Base-by-base conservation (phyloP, 2,113 vertebrate species). In the Egretta garzetta region DNA sequence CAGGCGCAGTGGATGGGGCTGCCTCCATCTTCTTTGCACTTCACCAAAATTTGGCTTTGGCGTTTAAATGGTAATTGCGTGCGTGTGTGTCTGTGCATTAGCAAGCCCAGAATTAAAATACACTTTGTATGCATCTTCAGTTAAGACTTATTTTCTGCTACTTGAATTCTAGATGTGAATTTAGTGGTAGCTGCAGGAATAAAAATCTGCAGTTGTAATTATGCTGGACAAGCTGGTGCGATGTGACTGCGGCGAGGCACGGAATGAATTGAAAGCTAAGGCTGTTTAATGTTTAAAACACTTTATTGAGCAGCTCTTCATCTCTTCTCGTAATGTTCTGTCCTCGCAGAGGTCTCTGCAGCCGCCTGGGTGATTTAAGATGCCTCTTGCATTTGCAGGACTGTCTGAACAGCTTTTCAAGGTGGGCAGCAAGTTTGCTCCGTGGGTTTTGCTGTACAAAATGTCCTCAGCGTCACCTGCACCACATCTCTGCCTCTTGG, bases 41-140 rank as follows among this genome's bases (percentile, higher is more conserved):
- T 72, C 32, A 7, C 64, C 68, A 45, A 33, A 68, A 50, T 41
- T 41, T 3, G 0, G 59, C 67, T 43, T 58, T 7, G 26, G 58
- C 39, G 53, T n/a, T 10, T 12, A 20, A 28, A 17, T 16, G 66
- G 19, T 32, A 13, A 4, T n/a, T 2, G 35, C 37, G 50, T 20
- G 0, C 0, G 1, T n/a, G 59, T 10, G 49, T 28, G 4, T 30
- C 27, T 23, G 62, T 26, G 55, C 0, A 2, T 1, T 1, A 35
- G 60, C 4, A 3, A 49, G 86, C 22, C 22, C 66, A 8, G 80
- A 53, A 58, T 68, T 64, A 8, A 86, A 60, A 23, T 10, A 6
- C 33, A 3, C 18, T 60, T 35, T 0, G 1, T n/a, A 6, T 5
- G 35, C 60, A 5, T 67, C 88, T 68, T 68, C 64, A 18, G 1